Percentiles rank a stretch among this genome's conserved stretches.
Conservation (phyloP, 2,797 vertebrate species). For the Esox lucius region DNA sequence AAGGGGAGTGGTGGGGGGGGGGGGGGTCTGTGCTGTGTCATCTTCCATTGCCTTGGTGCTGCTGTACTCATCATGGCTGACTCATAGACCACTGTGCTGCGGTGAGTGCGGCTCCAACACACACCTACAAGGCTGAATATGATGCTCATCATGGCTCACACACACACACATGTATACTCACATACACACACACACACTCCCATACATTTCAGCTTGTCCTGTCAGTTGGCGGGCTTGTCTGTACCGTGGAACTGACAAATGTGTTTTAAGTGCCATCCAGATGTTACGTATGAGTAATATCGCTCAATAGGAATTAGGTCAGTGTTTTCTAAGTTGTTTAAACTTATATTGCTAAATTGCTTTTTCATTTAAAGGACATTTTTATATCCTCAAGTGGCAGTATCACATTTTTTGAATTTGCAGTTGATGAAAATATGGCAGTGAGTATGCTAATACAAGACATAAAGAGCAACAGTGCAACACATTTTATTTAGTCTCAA, state of each 20-base stretch:
- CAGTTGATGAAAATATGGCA: slow-evolving; percentile 20
- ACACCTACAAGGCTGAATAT: neutral
- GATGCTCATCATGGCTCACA: neutral
- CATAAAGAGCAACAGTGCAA: slow-evolving; percentile 24
- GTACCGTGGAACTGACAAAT: slow-evolving; percentile 12
- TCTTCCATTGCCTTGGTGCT: neutral
- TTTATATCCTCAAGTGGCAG: slow-evolving; percentile 10
- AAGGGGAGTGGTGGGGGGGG: neutral
- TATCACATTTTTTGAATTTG: slow-evolving; percentile 3
- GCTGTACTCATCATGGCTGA: slow-evolving; percentile 1
- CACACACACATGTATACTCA: neutral
- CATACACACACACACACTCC: slow-evolving; percentile 1
- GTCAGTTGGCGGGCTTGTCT: neutral
- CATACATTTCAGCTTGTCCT: neutral
- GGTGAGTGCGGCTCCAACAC: neutral
- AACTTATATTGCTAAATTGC: slow-evolving; percentile 11
- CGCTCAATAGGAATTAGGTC: neutral
- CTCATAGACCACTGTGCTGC: neutral
- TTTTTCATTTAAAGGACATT: slow-evolving; percentile 17
- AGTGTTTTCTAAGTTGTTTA: slow-evolving; percentile 7
- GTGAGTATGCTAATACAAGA: slow-evolving; percentile 50
- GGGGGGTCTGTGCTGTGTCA: too few relatives aligned
- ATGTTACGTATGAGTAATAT: slow-evolving; percentile 4
- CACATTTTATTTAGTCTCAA: slow-evolving; percentile 50
- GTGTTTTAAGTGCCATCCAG: slow-evolving; percentile 20